Evolutionary conservation across 1,140 invertebrate species (phyloP).

Genomic region (Amphibalanus amphitrite): DNA sequence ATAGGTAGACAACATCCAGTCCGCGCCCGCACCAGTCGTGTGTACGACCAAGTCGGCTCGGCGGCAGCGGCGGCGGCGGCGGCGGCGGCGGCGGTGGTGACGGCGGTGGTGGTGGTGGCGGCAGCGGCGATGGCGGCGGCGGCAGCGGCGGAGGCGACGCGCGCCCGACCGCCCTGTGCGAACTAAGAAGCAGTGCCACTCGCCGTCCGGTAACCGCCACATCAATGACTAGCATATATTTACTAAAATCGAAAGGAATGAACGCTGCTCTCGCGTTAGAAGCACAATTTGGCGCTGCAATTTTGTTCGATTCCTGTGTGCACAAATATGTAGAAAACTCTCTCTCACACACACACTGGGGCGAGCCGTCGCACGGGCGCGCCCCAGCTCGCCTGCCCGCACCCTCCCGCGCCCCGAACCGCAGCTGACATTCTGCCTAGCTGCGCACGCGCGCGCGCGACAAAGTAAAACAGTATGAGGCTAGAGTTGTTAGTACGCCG

Average conservation of each 20-base stretch:
- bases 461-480: background rate
- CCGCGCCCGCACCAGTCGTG: too few relatives aligned
- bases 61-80: too few relatives aligned
- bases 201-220: background rate
- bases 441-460: background rate
- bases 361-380: too few relatives aligned
- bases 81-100: too few relatives aligned
- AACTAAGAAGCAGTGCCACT: background rate
- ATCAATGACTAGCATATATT: slow-evolving; percentile 2
- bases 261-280: background rate
- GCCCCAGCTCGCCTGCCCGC: too few relatives aligned
- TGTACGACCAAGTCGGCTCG: too few relatives aligned
- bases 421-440: background rate
- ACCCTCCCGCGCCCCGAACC: background rate
- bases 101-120: too few relatives aligned
- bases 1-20: background rate
- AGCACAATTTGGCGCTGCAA: slow-evolving; percentile 1
- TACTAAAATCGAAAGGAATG: slow-evolving; percentile 2
- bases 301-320: background rate
- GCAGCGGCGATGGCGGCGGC: too few relatives aligned
- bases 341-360: too few relatives aligned
- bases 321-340: background rate
- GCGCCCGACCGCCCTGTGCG: background rate
- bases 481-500: background rate
- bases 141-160: too few relatives aligned